phyloP scores from a whole-genome alignment of 2,113 vertebrate genomes.

The Cottus gobio region DNA sequence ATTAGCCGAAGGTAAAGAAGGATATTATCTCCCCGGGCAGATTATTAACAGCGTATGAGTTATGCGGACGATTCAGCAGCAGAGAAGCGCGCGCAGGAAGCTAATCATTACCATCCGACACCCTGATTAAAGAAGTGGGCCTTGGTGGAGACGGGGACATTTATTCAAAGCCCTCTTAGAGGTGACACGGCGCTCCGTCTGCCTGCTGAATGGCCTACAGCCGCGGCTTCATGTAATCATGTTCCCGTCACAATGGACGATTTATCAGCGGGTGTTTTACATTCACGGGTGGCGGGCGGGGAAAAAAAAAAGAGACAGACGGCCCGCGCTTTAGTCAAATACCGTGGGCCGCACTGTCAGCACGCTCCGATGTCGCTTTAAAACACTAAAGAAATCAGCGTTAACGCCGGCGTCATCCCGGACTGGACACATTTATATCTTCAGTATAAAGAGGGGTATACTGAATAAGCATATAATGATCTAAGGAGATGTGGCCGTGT shows the following conservation, averaged over 20 bases:
- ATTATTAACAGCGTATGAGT: constrained; percentile 72
- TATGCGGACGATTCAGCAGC: constrained; percentile 37
- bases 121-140: constrained; percentile 79
- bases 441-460: background rate
- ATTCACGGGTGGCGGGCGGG: constrained; percentile 36
- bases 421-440: background rate
- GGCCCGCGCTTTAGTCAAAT: constrained; percentile 53
- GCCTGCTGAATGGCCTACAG: constrained; percentile 71
- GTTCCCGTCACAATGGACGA: constrained; percentile 73
- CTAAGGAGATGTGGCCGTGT: background rate
- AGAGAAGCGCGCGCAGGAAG: constrained; percentile 57
- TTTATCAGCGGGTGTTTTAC: constrained; percentile 70
- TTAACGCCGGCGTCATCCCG: fast-evolving
- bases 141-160: constrained; percentile 75
- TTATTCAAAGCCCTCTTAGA: constrained; percentile 77
- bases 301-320: constrained; percentile 10
- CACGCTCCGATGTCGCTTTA: constrained; percentile 8
- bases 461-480: no score
- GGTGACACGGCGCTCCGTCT: constrained; percentile 73
- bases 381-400: constrained; percentile 7
- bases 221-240: constrained; percentile 75
- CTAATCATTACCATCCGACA: constrained; percentile 77
- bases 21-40: constrained; percentile 67
- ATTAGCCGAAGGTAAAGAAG: constrained; percentile 66
- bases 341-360: constrained; percentile 20